These are phyloP conservation scores for Pangasius krempfi DNA, from an alignment of 2,797 vertebrate species.

Conservation along the genomic window DNA sequence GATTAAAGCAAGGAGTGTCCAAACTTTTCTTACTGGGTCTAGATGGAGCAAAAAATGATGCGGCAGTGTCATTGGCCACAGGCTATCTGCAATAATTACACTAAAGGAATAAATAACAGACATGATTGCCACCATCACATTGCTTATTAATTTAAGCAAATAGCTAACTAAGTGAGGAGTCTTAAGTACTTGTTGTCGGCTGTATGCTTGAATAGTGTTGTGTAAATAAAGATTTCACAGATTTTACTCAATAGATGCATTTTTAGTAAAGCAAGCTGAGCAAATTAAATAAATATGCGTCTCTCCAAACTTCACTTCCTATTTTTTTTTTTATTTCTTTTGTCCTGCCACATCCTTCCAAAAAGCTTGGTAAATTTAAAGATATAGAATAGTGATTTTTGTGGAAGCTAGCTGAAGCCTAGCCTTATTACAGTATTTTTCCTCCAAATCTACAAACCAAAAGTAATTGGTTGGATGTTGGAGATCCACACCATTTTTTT, in stretches of 20 bases:
- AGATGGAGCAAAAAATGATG: neutral
- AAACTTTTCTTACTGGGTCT: neutral
- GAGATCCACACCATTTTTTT: neutral
- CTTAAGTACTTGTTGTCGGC: neutral
- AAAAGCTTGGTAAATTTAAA: neutral
- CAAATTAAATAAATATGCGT: neutral
- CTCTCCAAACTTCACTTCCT: neutral
- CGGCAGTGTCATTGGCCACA: neutral
- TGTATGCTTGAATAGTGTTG: conserved; percentile 14
- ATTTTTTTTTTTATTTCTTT: neutral
- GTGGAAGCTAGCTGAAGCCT: neutral
- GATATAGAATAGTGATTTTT: neutral
- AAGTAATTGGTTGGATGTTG: neutral
- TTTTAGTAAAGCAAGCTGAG: neutral
- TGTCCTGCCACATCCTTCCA: neutral
- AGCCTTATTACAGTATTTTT: neutral
- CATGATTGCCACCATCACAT: conserved; percentile 3
- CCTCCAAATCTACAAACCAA: neutral
- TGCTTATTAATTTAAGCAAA: conserved; percentile 5
- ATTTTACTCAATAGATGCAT: conserved; percentile 7
- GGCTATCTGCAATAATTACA: conserved; percentile 6
- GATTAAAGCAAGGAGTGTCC: neutral
- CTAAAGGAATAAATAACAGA: neutral
- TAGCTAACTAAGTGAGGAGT: neutral
- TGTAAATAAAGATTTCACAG: neutral